These are phyloP conservation scores for Sminthurinus signatus DNA, from an alignment of 1,140 invertebrate species.

Conservation along the genomic window DNA sequence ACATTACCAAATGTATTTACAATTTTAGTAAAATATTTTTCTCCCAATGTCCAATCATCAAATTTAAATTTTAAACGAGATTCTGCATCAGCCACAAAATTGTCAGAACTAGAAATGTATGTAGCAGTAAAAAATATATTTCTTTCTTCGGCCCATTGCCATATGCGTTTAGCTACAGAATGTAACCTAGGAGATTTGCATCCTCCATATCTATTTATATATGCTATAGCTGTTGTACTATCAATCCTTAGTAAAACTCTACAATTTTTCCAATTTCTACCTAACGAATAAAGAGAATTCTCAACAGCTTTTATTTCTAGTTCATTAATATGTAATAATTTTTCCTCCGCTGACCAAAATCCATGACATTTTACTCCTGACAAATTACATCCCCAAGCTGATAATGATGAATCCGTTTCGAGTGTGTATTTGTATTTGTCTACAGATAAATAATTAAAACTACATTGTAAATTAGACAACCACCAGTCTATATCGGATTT, in stretches of 20 bases:
- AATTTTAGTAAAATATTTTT: not conserved
- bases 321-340: slow-evolving; percentile 17
- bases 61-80: not conserved
- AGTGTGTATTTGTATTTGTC: too few species aligned
- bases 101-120: not conserved
- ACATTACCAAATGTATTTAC: too few species aligned
- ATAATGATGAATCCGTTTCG: too few species aligned
- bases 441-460: too few species aligned
- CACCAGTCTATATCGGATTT: too few species aligned
- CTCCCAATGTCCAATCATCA: not conserved
- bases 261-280: not conserved
- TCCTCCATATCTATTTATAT: slow-evolving; percentile 24
- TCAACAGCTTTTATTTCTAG: slow-evolving; percentile 20
- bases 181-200: slow-evolving; percentile 6
- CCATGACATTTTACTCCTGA: not conserved
- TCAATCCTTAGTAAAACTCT: slow-evolving; percentile 15
- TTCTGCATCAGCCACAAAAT: not conserved
- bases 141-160: slow-evolving; percentile 4
- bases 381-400: too few species aligned
- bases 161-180: slow-evolving; percentile 14
- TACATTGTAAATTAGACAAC: too few species aligned
- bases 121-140: not conserved
- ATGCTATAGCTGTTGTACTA: slow-evolving; percentile 17
- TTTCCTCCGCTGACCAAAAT: slow-evolving; percentile 7
- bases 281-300: slow-evolving; percentile 10